These are phyloP conservation scores for Indri indri DNA, from an alignment of 2,113 vertebrate species.

Conservation along the genomic window DNA sequence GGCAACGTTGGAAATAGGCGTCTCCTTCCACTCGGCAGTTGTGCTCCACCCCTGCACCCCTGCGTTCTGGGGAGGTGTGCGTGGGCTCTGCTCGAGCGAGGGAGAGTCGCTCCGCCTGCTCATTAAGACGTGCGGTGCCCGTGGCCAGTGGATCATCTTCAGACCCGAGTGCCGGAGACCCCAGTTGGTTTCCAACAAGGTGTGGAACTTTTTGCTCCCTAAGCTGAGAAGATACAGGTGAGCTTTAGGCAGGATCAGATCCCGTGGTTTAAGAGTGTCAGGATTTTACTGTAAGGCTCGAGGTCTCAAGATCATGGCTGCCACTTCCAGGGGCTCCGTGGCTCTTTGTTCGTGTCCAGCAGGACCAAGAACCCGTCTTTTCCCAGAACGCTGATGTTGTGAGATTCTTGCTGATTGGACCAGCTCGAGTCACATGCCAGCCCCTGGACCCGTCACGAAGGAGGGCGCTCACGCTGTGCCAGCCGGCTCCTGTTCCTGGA, in stretches of 20 bases:
- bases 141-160: background rate
- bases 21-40: background rate
- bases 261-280: background rate
- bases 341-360: background rate
- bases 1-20: background rate
- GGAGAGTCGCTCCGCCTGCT: background rate
- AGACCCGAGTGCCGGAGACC: background rate
- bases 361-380: background rate
- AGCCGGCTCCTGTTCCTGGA: too few species aligned
- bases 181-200: background rate
- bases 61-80: background rate
- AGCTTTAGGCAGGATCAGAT: too few species aligned
- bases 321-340: accelerated
- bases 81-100: too few species aligned
- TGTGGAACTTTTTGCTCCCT: background rate
- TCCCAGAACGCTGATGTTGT: background rate
- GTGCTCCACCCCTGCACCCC: background rate
- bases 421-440: background rate
- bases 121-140: too few species aligned
- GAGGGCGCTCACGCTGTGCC: background rate
- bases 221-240: background rate
- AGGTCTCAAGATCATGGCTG: background rate
- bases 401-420: background rate
- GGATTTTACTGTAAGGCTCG: accelerated
- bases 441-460: background rate